These are phyloP conservation scores for Sminthurides aquaticus DNA, from an alignment of 2,888 invertebrate genomes.

Conservation along the genomic window DNA sequence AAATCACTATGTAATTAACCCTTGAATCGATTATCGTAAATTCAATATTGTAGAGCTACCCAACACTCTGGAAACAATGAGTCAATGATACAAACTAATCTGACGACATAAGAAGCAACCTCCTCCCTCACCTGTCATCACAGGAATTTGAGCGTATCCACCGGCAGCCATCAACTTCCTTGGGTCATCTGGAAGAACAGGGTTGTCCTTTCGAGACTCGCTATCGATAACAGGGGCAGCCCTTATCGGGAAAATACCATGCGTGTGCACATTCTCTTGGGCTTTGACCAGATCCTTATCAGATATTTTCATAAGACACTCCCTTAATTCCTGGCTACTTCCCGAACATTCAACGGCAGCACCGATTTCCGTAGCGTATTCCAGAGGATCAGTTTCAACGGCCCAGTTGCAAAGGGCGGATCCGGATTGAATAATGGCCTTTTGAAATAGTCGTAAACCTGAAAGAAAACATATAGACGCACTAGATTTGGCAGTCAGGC, in stretches of 20 bases:
- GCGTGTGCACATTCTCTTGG: conserved; percentile 21
- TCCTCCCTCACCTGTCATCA: conserved; percentile 29
- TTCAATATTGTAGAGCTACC: too few relatives aligned
- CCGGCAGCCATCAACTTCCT: conserved; percentile 34
- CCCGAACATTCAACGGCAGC: conserved; percentile 29
- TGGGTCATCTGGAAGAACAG: conserved; percentile 37
- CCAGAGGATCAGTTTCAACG: conserved; percentile 34
- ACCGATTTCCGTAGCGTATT: conserved; percentile 29
- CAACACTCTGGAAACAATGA: too few relatives aligned
- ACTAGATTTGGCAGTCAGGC: too few relatives aligned
- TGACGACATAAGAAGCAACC: too few relatives aligned
- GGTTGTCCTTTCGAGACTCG: conserved; percentile 31
- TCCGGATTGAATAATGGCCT: conserved; percentile 39
- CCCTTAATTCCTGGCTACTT: conserved; percentile 18
- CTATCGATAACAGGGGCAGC: conserved; percentile 38
- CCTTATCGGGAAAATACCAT: conserved; percentile 28
- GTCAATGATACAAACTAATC: too few relatives aligned
- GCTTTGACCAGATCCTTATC: conserved; percentile 30
- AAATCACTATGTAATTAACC: too few relatives aligned
- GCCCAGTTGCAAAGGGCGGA: conserved; percentile 40
- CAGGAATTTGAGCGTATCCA: conserved; percentile 40
- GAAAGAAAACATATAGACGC: too few relatives aligned
- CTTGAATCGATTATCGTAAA: too few relatives aligned
- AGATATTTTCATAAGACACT: conserved; percentile 31
- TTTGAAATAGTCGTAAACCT: conserved; percentile 26